phyloP scores from a whole-genome alignment of 2,797 vertebrate genomes.

The Parauchenoglanis ngamensis region DNA sequence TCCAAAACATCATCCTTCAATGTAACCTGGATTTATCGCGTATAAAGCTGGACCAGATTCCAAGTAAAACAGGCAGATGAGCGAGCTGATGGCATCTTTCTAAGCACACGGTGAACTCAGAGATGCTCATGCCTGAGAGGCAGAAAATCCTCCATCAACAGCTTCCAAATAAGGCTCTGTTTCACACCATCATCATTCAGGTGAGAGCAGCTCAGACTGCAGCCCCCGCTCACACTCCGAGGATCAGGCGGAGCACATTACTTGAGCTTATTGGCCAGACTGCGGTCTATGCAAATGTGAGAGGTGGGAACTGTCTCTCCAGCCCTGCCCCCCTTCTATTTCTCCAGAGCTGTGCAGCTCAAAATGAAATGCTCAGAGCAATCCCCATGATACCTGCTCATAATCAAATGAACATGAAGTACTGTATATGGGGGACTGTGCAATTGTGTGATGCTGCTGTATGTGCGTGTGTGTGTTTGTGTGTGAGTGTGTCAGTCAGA shows the following conservation, averaged over 20 bases:
- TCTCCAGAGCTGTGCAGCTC: slow-evolving; percentile 56
- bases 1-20: slow-evolving; percentile 10
- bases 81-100: slow-evolving; percentile 69
- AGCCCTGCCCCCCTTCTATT: slow-evolving; percentile 41
- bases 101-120: slow-evolving; percentile 60
- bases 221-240: slow-evolving; percentile 63
- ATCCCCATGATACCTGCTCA: slow-evolving; percentile 33
- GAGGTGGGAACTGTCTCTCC: slow-evolving; percentile 59
- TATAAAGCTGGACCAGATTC: slow-evolving; percentile 27
- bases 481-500: slow-evolving; percentile 19
- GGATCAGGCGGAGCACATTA: slow-evolving; percentile 67
- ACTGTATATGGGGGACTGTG: slow-evolving; percentile 13
- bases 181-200: slow-evolving; percentile 76
- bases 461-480: slow-evolving; percentile 27
- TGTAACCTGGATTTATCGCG: slow-evolving; percentile 14
- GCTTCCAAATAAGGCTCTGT: slow-evolving; percentile 84
- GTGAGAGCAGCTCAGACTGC: slow-evolving; percentile 69
- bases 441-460: slow-evolving; percentile 35
- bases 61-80: not conserved
- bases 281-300: slow-evolving; percentile 63
- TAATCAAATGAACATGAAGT: slow-evolving; percentile 25
- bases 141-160: slow-evolving; percentile 77
- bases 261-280: slow-evolving; percentile 76
- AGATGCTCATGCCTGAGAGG: slow-evolving; percentile 69
- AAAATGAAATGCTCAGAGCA: not conserved